Base-by-base conservation (phyloP, 2,113 vertebrate genomes). In the Rhinoderma darwinii region DNA sequence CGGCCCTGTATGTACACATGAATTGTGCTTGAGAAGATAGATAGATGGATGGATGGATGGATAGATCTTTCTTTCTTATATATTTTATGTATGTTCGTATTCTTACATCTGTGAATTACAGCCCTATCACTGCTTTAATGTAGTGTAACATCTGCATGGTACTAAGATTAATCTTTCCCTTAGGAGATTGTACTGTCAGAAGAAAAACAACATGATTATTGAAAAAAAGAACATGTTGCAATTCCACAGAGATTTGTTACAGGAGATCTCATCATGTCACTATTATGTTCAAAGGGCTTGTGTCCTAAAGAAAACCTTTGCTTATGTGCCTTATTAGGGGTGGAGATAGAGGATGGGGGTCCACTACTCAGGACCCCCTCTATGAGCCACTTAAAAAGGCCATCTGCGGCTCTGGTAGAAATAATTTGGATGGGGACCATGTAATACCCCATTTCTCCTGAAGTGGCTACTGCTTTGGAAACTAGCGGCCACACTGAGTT, bases 201-300 rank as follows among this genome's bases (percentile, higher is more conserved):
- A 75, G 70, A 84, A 84, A 83, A 84, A 74, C 82, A 83, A 83
- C 82, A 54, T 43, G 66, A 84, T 84, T 84, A 56, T 74, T 56
- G 2, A 10, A 41, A 51, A 72, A 74, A 84, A 54, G 47, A 84
- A 56, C 82, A 74, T 39, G 83, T 59, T 84, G 70, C 47, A 74
- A 39, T 74, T 11, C 70, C 47, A 0, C 35, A 56, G 35, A 83
- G 43, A 70, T 72, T 63, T 70, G 72, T 70, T 72, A n/a, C 63
- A 73, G 44, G 39, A n/a, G n/a, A n/a, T 51, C 14, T 35, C 27
- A 32, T 30, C 15, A 9, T 70, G 20, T 25, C 37, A 25, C 35
- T 25, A 66, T 11, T 66, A 14, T 72, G 22, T 66, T 32, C 41
- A 41, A 2, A 22, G 37, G 35, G 3, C 32, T 25, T 10, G 35